phyloP scores from a whole-genome alignment of 2,113 vertebrate species.

The Phaetusa simplex region DNA sequence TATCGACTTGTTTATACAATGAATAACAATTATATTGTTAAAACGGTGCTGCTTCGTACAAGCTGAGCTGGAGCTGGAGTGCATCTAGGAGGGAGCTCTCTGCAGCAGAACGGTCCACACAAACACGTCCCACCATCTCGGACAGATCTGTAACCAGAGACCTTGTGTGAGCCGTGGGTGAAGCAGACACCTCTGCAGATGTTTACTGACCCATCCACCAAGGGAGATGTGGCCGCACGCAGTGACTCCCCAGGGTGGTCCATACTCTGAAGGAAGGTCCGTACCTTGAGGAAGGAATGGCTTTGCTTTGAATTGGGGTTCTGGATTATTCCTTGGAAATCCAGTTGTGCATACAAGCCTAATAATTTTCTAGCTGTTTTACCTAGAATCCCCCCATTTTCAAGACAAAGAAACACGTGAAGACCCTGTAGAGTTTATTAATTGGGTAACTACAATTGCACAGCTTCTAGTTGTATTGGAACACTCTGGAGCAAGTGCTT shows the following conservation, averaged over 20 bases:
- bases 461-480: not conserved
- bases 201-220: not conserved
- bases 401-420: not conserved
- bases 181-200: not conserved
- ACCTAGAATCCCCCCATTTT: not conserved
- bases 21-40: not conserved
- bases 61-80: not conserved
- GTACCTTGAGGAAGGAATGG: not conserved
- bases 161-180: fast-evolving
- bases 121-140: no score
- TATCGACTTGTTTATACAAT: not conserved
- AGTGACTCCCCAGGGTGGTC: not conserved
- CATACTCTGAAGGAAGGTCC: not conserved
- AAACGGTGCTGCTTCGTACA: not conserved
- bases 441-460: not conserved
- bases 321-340: not conserved
- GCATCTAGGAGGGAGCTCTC: not conserved
- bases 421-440: not conserved
- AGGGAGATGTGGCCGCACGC: not conserved
- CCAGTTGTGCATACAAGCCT: not conserved
- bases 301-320: not conserved
- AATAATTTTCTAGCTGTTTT: not conserved
- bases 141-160: not conserved
- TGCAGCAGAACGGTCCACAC: not conserved
- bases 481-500: not conserved